These are phyloP conservation scores for Mimas tiliae DNA, from an alignment of 2,888 invertebrate genomes.

Conservation along the genomic window DNA sequence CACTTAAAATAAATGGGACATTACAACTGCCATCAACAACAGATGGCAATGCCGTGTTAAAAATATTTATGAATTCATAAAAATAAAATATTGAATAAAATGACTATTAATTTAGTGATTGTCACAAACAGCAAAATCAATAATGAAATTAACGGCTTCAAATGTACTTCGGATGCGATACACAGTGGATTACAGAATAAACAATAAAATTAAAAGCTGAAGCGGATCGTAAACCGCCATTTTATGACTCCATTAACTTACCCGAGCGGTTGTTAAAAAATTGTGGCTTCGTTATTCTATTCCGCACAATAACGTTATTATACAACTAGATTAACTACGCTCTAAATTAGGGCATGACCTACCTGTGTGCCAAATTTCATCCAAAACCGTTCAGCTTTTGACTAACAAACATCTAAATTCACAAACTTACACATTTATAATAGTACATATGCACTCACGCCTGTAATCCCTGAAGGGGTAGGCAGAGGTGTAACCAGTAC, in stretches of 20 bases:
- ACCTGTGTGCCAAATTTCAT: no score
- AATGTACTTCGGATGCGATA: not conserved
- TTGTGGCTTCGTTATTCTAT: not conserved
- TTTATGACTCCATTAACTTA: conserved; percentile 1
- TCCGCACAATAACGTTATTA: no score
- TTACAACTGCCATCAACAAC: conserved; percentile 1
- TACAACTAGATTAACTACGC: no score
- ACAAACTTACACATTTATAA: no score
- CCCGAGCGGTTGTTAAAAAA: not conserved
- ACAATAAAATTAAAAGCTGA: not conserved
- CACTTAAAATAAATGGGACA: conserved; percentile 13
- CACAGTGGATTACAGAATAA: not conserved
- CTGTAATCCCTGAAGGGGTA: no score
- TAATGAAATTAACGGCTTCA: not conserved
- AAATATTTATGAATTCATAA: conserved; percentile 1
- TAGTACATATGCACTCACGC: no score
- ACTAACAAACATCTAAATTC: no score
- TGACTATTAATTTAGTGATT: not conserved
- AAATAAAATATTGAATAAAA: not conserved
- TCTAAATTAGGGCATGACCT: no score
- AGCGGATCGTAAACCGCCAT: not conserved
- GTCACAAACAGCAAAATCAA: conserved; percentile 18
- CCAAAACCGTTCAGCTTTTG: no score
- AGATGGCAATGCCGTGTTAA: not conserved
- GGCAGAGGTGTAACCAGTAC: no score